Evolutionary conservation across 2,888 invertebrate species (phyloP).

Genomic region (Norana najaformis): DNA sequence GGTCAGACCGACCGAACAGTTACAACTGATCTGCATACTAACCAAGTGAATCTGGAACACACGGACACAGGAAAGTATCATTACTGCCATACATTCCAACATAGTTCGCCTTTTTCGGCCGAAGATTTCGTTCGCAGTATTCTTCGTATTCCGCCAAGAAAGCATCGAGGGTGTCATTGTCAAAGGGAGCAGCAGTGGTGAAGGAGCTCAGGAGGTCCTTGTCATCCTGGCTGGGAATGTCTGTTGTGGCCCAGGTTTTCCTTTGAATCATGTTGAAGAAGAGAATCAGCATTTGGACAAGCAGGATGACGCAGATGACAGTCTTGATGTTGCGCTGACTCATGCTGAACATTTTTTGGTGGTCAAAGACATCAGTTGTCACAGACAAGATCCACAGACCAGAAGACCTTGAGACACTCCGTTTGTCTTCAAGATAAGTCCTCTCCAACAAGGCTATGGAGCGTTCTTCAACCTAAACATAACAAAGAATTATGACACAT

Average conservation of each 20-base stretch:
- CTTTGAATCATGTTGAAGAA: neutral
- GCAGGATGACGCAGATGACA: neutral
- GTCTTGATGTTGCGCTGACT: neutral
- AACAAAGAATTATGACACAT: neutral
- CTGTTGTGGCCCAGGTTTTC: neutral
- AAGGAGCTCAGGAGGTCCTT: neutral
- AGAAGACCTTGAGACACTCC: neutral
- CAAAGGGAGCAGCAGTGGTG: neutral
- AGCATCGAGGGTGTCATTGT: conserved; percentile 18
- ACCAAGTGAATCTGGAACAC: conserved; percentile 2
- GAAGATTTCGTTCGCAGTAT: neutral
- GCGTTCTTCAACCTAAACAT: neutral
- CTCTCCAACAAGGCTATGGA: neutral
- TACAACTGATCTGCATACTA: neutral
- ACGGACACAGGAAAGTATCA: neutral
- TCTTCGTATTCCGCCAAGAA: conserved; percentile 17
- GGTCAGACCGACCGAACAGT: too few species aligned
- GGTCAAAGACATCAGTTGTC: neutral
- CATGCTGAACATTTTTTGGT: neutral
- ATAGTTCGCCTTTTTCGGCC: conserved; percentile 9
- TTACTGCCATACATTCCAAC: neutral
- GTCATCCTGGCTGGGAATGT: neutral
- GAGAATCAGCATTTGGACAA: neutral
- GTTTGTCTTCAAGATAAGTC: neutral
- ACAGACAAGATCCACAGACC: neutral